Evolutionary conservation across 2,113 vertebrate species (phyloP).

Genomic region (Gasterosteus aculeatus): DNA sequence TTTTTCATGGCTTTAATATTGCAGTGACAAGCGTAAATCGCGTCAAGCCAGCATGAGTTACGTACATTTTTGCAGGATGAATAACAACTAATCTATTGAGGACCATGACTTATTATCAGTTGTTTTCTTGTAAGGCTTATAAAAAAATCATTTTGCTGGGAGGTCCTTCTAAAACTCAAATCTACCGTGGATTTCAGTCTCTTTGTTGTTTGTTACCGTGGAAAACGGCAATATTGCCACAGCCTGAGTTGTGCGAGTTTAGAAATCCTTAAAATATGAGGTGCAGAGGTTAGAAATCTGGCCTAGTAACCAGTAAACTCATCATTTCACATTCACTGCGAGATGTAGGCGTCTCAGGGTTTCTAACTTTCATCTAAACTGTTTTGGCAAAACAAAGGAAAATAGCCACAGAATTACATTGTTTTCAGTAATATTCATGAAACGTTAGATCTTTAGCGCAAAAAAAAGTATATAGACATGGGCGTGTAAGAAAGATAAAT

Average conservation of each 20-base stretch:
- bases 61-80: not conserved
- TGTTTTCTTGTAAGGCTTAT: not conserved
- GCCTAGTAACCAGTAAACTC: conserved; percentile 27
- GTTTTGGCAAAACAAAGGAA: conserved; percentile 21
- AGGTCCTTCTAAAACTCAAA: conserved; percentile 16
- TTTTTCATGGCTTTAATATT: conserved; percentile 1
- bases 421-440: not conserved
- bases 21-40: conserved; percentile 9
- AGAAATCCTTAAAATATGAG: conserved; percentile 51
- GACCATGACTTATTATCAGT: not conserved
- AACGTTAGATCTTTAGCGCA: not conserved
- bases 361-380: conserved; percentile 20
- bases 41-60: conserved; percentile 4
- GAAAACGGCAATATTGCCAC: conserved; percentile 32
- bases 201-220: conserved; percentile 43
- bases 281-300: conserved; percentile 59
- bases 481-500: conserved; percentile 15
- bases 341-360: conserved; percentile 35
- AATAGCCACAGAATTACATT: conserved; percentile 4
- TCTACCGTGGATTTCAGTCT: conserved; percentile 17
- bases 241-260: conserved; percentile 40
- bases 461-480: not conserved
- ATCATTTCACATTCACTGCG: conserved; percentile 33
- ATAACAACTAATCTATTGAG: not conserved
- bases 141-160: not conserved